Percentiles rank a stretch among this genome's conserved stretches.
These are phyloP conservation scores for Brachycybe producta DNA, from an alignment of 2,888 invertebrate species.

Conservation along the genomic window DNA sequence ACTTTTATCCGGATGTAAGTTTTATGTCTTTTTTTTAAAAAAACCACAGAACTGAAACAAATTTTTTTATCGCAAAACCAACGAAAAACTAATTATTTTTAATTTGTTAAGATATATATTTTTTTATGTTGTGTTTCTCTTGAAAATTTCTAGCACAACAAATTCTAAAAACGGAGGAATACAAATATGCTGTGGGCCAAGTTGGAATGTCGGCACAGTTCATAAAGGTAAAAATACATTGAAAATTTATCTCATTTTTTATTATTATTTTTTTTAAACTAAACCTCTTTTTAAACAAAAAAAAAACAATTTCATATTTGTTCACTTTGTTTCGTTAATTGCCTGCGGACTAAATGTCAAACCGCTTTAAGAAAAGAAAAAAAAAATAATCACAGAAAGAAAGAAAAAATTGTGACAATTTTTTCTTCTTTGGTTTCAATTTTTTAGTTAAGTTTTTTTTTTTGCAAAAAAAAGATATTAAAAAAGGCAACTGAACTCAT, in stretches of 20 bases:
- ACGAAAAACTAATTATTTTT: not conserved
- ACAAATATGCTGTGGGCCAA: slow-evolving; percentile 11
- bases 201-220: slow-evolving; percentile 15
- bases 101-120: not conserved
- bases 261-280: no score
- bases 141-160: slow-evolving; percentile 11
- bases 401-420: not conserved
- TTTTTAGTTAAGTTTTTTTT: no score
- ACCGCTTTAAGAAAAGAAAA: not conserved
- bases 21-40: not conserved
- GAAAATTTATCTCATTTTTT: no score
- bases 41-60: not conserved
- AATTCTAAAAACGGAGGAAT: not conserved
- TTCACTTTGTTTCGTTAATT: not conserved
- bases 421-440: no score
- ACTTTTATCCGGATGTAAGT: slow-evolving; percentile 6
- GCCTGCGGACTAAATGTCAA: not conserved
- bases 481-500: no score
- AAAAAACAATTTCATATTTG: not conserved
- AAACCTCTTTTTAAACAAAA: no score
- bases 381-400: no score
- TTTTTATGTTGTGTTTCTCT: not conserved
- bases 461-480: no score
- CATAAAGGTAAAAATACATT: not conserved
- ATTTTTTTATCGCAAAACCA: not conserved